phyloP scores from a whole-genome alignment of 1,140 invertebrate genomes.

The Macrosteles quadrilineatus region DNA sequence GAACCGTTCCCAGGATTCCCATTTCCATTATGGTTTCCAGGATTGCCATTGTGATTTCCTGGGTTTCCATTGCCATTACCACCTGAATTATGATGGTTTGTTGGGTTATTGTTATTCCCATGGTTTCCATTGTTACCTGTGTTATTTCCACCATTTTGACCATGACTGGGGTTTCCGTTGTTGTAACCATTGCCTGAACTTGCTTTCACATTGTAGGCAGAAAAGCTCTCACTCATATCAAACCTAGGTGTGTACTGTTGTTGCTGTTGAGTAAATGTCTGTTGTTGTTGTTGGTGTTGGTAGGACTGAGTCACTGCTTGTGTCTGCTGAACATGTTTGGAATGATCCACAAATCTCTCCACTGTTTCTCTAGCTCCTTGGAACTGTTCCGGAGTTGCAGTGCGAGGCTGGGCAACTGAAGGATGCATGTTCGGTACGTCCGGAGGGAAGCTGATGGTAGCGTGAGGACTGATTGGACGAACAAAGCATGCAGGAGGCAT shows the following conservation, averaged over 20 bases:
- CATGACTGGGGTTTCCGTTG: background rate
- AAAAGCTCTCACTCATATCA: background rate
- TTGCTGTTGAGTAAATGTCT: background rate
- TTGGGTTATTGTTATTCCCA: too few relatives aligned
- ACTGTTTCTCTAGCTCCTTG: slow-evolving; percentile 9
- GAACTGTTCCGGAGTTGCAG: background rate
- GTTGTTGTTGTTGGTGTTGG: background rate
- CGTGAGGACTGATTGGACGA: slow-evolving; percentile 36
- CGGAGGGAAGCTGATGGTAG: slow-evolving; percentile 41
- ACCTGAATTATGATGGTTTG: too few relatives aligned
- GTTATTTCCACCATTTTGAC: background rate
- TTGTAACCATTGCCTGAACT: background rate
- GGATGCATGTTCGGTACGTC: slow-evolving; percentile 32
- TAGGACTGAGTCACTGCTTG: slow-evolving; percentile 8
- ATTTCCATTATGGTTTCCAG: background rate
- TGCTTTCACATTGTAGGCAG: background rate
- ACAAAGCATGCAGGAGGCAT: slow-evolving; percentile 35
- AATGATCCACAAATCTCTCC: slow-evolving; percentile 6
- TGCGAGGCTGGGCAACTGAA: slow-evolving; percentile 12
- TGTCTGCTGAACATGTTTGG: slow-evolving; percentile 17
- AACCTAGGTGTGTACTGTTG: background rate
- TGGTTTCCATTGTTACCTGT: background rate
- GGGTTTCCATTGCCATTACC: too few relatives aligned
- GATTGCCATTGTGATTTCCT: background rate
- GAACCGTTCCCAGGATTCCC: background rate